These are phyloP conservation scores for Myotis pilosus DNA, from an alignment of 2,797 vertebrate species.

Conservation along the genomic window DNA sequence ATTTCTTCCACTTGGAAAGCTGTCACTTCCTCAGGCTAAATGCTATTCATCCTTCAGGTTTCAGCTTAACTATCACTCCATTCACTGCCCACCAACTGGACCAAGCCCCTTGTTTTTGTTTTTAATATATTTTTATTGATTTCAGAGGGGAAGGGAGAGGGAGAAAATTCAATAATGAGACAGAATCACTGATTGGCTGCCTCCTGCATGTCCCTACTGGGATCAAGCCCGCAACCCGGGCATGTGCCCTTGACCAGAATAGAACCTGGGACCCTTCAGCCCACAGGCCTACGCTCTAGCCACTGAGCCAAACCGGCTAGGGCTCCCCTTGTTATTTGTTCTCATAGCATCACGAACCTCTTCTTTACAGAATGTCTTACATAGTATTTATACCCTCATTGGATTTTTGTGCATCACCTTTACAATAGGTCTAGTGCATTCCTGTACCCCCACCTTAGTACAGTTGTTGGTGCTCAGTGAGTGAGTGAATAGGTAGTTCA, in stretches of 20 bases:
- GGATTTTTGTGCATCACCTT: neutral
- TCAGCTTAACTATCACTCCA: neutral
- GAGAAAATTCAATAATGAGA: no score
- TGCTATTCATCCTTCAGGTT: neutral
- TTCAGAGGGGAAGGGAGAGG: no score
- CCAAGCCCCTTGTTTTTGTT: neutral
- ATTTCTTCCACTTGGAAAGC: neutral
- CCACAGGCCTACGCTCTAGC: no score
- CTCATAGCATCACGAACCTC: neutral
- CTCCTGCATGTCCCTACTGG: no score
- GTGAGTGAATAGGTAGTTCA: neutral
- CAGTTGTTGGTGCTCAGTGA: neutral
- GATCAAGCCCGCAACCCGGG: no score
- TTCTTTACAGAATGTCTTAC: neutral
- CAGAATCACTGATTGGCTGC: no score
- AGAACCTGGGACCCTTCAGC: no score
- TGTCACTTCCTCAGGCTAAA: neutral
- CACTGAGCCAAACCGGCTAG: no score
- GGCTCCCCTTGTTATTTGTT: neutral
- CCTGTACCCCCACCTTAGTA: neutral
- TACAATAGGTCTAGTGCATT: neutral
- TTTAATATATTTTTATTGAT: no score
- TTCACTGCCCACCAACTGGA: neutral
- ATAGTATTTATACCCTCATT: neutral
- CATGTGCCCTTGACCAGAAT: no score